Evolutionary conservation across 1,140 invertebrate species (phyloP).

Genomic region (Nasonia vitripennis): DNA sequence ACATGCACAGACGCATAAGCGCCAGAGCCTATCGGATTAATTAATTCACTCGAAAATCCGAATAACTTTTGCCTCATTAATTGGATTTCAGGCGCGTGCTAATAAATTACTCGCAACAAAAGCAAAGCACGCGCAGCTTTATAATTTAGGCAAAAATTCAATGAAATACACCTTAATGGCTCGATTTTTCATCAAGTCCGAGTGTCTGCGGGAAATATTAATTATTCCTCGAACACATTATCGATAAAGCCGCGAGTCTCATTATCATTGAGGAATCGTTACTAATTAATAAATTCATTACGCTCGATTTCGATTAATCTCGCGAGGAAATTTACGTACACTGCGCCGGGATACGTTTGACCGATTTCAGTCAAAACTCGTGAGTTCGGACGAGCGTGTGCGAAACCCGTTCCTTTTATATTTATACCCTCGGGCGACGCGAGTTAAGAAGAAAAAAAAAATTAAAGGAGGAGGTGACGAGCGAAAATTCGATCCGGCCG

Average conservation of each 20-base stretch:
- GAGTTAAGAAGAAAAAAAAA: neutral
- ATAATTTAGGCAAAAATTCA: neutral
- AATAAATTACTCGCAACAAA: too few relatives aligned
- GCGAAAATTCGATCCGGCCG: slow-evolving; percentile 22
- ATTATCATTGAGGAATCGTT: slow-evolving; percentile 6
- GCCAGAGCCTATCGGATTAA: neutral
- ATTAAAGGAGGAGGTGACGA: neutral
- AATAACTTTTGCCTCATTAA: too few relatives aligned
- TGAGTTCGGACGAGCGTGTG: neutral
- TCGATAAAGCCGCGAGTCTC: neutral
- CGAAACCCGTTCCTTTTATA: slow-evolving; percentile 11
- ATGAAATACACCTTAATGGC: neutral
- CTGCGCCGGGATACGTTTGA: neutral
- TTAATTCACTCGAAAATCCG: neutral
- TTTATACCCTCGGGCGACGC: neutral
- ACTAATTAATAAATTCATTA: slow-evolving; percentile 20
- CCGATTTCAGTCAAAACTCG: slow-evolving; percentile 5
- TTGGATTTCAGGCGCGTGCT: too few relatives aligned
- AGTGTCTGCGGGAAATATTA: neutral
- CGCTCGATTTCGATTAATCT: neutral
- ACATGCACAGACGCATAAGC: too few relatives aligned
- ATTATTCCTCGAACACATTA: neutral
- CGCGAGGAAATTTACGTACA: neutral
- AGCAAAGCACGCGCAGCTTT: neutral
- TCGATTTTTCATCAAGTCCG: too few relatives aligned